Evolutionary conservation across 2,888 invertebrate species (phyloP), one percentile per base, ranked within the genome.

Genomic region (Ashinkailepas kermadecensis): DNA sequence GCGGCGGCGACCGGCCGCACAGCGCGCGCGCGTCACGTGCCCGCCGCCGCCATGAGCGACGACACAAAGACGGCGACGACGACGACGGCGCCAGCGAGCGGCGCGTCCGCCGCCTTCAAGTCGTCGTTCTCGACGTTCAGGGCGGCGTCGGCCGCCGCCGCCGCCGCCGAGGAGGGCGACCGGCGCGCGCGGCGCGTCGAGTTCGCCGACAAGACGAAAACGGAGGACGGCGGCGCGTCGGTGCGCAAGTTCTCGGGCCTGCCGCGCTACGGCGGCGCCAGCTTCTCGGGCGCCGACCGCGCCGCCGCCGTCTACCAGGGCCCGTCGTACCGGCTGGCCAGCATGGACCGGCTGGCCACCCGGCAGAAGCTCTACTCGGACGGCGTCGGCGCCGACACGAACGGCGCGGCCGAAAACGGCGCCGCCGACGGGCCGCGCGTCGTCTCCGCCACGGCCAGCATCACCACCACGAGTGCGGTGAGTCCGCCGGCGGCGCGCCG

Each of bases 361-460:
- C 90, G 94, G 83, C 94, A 94, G 88, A 92, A 94, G 87, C 92
- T 94, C 86, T 92, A 85, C 81, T 85, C 78, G 57, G 74, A 78
- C 59, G 82, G 82, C 15, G 57, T 78, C 67, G 78, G 78, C 59
- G n/a, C 59, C 21, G 21, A 56, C 15, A 74, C 21, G 54, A 18
- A 56, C 74, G 15, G 39, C 39, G 39, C 39, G 2, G 39, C 39
- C 39, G 39, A 39, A 4, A 39, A 39, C 4, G 39, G 39, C 54
- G 11, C 9, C 54, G 21, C 39, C 39, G 39, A 39, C 39, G 39
- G 2, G 39, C 39, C 39, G 39, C 39, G 39, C 39, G 39, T 39
- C 39, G 39, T 39, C 70, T 70, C 57, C 25, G 70, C 65, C 81
- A 81, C 70, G 56, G 70, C 81, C 15, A 25, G 70, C 18, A 70